Evolutionary conservation across 2,113 vertebrate species (phyloP).

Genomic region (Gymnogyps californianus): DNA sequence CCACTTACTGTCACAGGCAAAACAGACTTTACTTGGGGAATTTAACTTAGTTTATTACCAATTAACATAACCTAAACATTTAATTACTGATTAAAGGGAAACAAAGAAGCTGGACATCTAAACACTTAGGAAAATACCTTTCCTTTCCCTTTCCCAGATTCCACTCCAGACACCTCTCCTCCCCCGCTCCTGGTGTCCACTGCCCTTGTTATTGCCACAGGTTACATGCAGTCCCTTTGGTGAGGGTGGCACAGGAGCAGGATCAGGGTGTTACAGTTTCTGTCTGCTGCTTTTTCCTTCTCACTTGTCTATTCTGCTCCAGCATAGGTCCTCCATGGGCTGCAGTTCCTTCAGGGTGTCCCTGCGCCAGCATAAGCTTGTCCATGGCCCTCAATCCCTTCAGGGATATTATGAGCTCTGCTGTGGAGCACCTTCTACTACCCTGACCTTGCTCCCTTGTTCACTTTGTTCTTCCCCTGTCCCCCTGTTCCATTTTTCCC

Average conservation of each 20-base stretch:
- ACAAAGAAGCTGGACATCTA: neutral
- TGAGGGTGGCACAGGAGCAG: neutral
- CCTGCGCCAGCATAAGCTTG: neutral
- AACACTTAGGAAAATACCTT: neutral
- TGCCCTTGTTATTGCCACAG: neutral
- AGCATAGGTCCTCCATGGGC: neutral
- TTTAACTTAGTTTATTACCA: neutral
- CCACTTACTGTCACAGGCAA: neutral
- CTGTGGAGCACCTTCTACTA: neutral
- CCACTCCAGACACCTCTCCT: neutral
- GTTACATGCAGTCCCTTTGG: neutral
- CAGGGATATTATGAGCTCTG: neutral
- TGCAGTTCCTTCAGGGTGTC: neutral
- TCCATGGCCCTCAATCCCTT: neutral
- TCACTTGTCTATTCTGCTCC: neutral
- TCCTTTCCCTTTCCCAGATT: neutral
- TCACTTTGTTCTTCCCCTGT: neutral
- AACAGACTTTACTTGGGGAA: neutral
- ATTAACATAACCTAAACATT: neutral
- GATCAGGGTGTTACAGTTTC: neutral
- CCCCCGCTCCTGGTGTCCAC: accelerated
- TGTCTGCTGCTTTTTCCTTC: neutral
- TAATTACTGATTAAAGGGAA: neutral
- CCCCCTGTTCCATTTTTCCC: neutral
- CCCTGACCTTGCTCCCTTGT: neutral